Evolutionary conservation across 1,140 invertebrate species (phyloP), one percentile per base, ranked within the genome.

Genomic region (Phymastichus coffea): DNA sequence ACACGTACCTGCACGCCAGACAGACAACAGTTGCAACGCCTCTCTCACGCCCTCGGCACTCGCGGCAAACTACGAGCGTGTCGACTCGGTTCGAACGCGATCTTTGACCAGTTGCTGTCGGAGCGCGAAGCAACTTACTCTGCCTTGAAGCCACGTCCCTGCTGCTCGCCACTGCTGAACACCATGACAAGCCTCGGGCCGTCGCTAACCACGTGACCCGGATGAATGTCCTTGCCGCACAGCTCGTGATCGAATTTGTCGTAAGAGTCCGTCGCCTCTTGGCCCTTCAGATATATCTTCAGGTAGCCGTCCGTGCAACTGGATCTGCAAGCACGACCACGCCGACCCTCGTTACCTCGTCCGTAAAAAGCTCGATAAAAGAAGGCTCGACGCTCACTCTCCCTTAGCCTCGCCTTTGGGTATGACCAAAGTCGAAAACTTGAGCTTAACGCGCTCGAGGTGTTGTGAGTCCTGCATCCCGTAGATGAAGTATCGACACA

Each of bases 401-500:
- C 80, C 81, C 43, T 71, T 82, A 60, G 88, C 84, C 54, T 86
- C 83, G 57, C 84, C 87, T 77, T 90, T 91, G 14, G 93, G 91
- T 82, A 98, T 95, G 73, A 92, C 89, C 81, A 98, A 96, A 71
- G 86, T 86, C 43, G 86, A 82, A 80, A 98, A 97, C 67, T 91
- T 87, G 44, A 98, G 81, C 59, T 88, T 85, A 51, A 97, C 94
- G 77, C 94, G 87, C 79, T 98, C 95, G 70, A 98, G 85, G 81
- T 97, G 89, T 76, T 97, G 93, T 52, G 88, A 88, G 80, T 97
- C 94, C 81, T 97, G 93, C 84, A 97, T 90, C 63, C 94, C 95
- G 81, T 98, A 97, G 74, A 98, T 92, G 85, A 95, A 97, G 84
- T 98, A 98, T 78, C 92, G 90, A 84, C 96, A 98, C 62, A 95